Evolutionary conservation across 2,113 vertebrate species (phyloP).

Genomic region (Corythornis cristatus): DNA sequence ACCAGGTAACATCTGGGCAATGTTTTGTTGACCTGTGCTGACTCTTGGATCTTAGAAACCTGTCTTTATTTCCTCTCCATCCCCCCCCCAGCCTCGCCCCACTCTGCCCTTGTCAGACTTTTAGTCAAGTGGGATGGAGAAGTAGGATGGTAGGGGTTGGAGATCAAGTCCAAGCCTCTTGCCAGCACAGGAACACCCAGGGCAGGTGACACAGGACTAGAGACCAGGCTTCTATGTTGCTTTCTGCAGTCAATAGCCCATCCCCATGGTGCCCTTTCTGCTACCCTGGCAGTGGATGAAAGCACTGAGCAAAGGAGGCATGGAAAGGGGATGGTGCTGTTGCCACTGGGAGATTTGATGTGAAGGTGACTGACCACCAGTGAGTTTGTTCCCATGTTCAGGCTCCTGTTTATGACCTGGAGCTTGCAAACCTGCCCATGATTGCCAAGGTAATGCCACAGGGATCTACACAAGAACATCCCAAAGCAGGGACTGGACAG

Average conservation of each 20-base stretch:
- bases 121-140: not conserved
- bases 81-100: too few species aligned
- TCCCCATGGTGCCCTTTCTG: not conserved
- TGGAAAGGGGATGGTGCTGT: rapidly evolving
- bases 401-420: rapidly evolving
- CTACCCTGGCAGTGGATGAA: rapidly evolving
- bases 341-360: not conserved
- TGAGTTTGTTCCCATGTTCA: not conserved
- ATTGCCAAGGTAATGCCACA: rapidly evolving
- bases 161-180: too few species aligned
- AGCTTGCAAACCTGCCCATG: rapidly evolving
- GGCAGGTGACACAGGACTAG: too few species aligned
- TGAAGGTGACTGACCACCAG: rapidly evolving
- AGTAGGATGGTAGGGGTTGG: not conserved
- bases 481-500: not conserved
- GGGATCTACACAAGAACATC: not conserved
- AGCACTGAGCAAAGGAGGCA: not conserved
- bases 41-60: not conserved
- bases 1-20: not conserved
- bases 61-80: not conserved
- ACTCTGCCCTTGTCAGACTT: not conserved
- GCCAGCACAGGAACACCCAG: too few species aligned
- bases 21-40: not conserved
- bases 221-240: rapidly evolving
- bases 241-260: not conserved